phyloP scores from a whole-genome alignment of 2,113 vertebrate genomes.

The Pavo muticus region DNA sequence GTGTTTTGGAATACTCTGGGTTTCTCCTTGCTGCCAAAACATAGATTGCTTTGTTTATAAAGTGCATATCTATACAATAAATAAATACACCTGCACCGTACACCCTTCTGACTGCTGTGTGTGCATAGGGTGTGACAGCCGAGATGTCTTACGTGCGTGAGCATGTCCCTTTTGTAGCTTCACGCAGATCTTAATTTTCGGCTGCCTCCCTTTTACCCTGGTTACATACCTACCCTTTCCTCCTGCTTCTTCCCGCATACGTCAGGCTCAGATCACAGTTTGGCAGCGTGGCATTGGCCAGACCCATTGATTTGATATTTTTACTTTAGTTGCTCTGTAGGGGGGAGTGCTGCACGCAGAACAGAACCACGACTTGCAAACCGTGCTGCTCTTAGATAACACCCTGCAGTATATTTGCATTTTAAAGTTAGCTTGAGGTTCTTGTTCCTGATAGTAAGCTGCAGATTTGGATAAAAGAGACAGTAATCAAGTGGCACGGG shows the following conservation, averaged over 20 bases:
- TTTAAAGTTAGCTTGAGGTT: background rate
- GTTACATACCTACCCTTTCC: background rate
- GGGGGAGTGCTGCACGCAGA: background rate
- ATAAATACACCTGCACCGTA: background rate
- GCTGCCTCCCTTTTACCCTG: background rate
- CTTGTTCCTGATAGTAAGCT: background rate
- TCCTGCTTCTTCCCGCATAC: background rate
- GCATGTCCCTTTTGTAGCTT: background rate
- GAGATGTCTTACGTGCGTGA: background rate
- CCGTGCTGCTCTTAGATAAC: background rate
- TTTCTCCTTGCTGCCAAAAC: background rate
- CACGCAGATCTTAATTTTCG: slow-evolving; percentile 27
- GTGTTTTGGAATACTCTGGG: background rate
- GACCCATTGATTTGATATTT: accelerated
- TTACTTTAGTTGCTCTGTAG: background rate
- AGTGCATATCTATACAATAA: background rate
- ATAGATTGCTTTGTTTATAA: background rate
- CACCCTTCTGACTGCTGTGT: background rate
- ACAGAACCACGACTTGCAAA: background rate
- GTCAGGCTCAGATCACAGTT: background rate
- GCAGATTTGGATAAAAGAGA: background rate
- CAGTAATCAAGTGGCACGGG: accelerated
- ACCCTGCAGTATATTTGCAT: background rate
- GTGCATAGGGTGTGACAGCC: slow-evolving; percentile 12
- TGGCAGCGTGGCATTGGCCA: accelerated